These are phyloP conservation scores for Calameuta idolon DNA, from an alignment of 2,888 invertebrate genomes.

Conservation along the genomic window DNA sequence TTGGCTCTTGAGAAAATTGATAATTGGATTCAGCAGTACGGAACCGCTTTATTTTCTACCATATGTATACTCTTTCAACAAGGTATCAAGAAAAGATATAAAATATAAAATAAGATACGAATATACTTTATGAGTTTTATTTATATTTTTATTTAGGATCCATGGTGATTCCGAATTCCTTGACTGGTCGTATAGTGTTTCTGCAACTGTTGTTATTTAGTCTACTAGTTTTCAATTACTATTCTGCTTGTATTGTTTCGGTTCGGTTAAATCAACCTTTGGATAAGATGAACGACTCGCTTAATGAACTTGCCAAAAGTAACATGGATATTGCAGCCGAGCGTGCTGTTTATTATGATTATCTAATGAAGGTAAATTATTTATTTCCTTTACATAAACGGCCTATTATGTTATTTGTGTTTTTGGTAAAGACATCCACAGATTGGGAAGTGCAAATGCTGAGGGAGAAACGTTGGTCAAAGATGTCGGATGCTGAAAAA, in stretches of 20 bases:
- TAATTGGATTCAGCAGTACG: conserved; percentile 5
- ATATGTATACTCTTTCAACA: conserved; percentile 19
- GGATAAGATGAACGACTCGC: conserved; percentile 58
- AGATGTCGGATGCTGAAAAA: conserved; percentile 44
- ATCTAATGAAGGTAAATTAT: conserved; percentile 40
- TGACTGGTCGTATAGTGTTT: conserved; percentile 50
- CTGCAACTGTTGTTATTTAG: conserved; percentile 50
- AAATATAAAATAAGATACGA: background rate
- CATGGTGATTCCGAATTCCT: conserved; percentile 40
- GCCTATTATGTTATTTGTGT: background rate
- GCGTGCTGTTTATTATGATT: conserved; percentile 46
- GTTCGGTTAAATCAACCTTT: conserved; percentile 54
- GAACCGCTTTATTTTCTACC: background rate
- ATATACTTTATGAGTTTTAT: background rate
- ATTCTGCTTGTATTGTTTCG: conserved; percentile 57
- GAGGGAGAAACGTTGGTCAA: conserved; percentile 50
- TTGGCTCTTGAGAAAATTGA: conserved; percentile 9
- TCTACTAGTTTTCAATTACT: conserved; percentile 56
- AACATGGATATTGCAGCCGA: conserved; percentile 50
- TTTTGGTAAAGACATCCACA: conserved; percentile 9
- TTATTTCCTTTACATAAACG: no score
- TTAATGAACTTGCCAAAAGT: conserved; percentile 47
- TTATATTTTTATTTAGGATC: conserved; percentile 42
- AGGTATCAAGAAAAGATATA: background rate
- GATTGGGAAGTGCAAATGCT: conserved; percentile 52